Evolutionary conservation across 1,140 invertebrate genomes (phyloP), one percentile per base, ranked within the genome.

Genomic region (Pectinophora gossypiella): DNA sequence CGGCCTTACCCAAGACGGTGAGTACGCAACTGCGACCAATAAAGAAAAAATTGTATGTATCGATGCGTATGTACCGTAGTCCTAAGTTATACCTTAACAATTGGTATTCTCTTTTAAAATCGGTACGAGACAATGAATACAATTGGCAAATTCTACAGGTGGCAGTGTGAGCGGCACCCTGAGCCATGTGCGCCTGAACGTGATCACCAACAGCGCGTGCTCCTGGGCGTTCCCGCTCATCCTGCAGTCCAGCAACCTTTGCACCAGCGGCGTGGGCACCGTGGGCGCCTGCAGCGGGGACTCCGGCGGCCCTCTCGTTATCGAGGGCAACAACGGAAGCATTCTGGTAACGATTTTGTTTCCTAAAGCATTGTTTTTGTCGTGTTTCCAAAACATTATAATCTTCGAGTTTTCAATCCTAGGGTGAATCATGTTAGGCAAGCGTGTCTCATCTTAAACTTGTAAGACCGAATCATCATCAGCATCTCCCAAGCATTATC

Each of bases 231-330:
- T 69, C 66, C 64, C 65, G 3, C 19, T 64, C 12, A 48, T 68
- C 32, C 32, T 72, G 1, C 58, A 64, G 12, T 15, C 57, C 1
- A 54, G 54, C 19, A 72, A 72, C 57, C 60, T 78, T 16, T 78
- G 75, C 53, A 76, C 68, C 12, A 72, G 64, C 56, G 63, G 70
- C 4, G 5, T 51, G 9, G 61, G 61, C 12, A 64, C 68, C 22
- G 43, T 56, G 1, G 54, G 70, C 18, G 56, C 62, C 15, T 75
- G 72, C 51, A 20, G 52, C 0, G 72, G 75, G 9, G 75, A 76
- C 60, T 76, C 72, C 22, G 75, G 75, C 16, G 75, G 75, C 6
- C 75, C 72, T 44, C 64, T 78, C 2, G 58, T 57, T 16, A 36
- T 64, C 7, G 56, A 42, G 7, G 61, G 44, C 0, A 56, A 59